Percentiles rank a stretch among this genome's conserved stretches.
phyloP scores from a whole-genome alignment of 2,113 vertebrate species.

The Phalacrocorax carbo region DNA sequence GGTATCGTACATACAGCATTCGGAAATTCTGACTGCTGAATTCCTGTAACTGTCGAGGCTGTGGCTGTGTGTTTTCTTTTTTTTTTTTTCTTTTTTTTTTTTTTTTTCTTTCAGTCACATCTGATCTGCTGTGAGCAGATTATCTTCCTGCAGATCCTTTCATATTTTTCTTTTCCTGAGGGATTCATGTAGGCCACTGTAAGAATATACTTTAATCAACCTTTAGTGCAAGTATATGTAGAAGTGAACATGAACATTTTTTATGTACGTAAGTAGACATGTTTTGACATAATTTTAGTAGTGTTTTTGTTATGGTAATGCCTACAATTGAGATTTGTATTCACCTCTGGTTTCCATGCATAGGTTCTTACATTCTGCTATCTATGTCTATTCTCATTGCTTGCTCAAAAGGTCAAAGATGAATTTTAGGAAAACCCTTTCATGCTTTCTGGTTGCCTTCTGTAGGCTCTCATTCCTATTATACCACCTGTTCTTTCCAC shows the following conservation, averaged over 20 bases:
- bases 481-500: background rate
- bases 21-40: background rate
- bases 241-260: background rate
- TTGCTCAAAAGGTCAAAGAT: background rate
- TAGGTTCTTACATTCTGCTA: background rate
- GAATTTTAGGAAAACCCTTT: background rate
- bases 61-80: background rate
- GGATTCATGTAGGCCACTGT: background rate
- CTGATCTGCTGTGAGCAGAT: background rate
- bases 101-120: background rate
- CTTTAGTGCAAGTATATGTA: background rate
- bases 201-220: background rate
- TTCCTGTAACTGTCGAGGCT: background rate
- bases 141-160: background rate
- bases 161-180: background rate
- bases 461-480: background rate
- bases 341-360: background rate
- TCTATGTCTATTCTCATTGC: background rate
- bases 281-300: background rate
- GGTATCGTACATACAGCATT: background rate
- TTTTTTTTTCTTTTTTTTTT: background rate
- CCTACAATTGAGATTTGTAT: background rate
- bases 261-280: background rate
- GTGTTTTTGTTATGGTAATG: background rate
- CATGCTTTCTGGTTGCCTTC: background rate